phyloP scores from a whole-genome alignment of 2,113 vertebrate genomes.

The Silurus asotus region DNA sequence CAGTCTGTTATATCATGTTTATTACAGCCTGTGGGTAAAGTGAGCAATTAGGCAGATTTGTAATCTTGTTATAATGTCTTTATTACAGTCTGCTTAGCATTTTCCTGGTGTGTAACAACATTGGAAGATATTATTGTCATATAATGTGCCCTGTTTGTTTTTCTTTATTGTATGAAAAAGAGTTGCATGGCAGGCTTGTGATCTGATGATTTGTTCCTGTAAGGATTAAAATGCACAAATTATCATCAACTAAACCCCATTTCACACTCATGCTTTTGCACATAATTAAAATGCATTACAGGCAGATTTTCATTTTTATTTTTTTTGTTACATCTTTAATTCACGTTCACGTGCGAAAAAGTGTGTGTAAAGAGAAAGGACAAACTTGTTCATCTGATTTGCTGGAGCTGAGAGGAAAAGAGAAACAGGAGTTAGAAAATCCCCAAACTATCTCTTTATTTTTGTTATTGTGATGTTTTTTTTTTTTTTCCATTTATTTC shows the following conservation, averaged over 20 bases:
- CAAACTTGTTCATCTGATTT: constrained; percentile 68
- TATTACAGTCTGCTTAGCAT: neutral
- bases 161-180: neutral
- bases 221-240: constrained; percentile 42
- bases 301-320: constrained; percentile 49
- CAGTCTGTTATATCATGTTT: neutral
- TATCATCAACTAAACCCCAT: constrained; percentile 47
- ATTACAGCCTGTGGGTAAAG: neutral
- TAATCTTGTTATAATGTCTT: neutral
- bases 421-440: constrained; percentile 45
- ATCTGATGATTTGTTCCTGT: constrained; percentile 43
- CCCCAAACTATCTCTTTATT: constrained; percentile 59
- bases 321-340: constrained; percentile 60
- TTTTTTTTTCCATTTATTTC: constrained; percentile 50
- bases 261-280: constrained; percentile 53
- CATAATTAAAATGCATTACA: constrained; percentile 67
- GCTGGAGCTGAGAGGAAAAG: constrained; percentile 53
- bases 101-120: neutral
- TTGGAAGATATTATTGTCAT: neutral
- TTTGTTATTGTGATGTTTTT: constrained; percentile 54
- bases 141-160: neutral
- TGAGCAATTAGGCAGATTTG: neutral
- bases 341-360: constrained; percentile 57
- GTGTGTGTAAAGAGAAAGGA: constrained; percentile 59
- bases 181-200: constrained; percentile 29